Percentiles rank a stretch among this genome's conserved stretches.
These are phyloP conservation scores for Neofelis nebulosa DNA, from an alignment of 2,113 vertebrate genomes.

Conservation along the genomic window DNA sequence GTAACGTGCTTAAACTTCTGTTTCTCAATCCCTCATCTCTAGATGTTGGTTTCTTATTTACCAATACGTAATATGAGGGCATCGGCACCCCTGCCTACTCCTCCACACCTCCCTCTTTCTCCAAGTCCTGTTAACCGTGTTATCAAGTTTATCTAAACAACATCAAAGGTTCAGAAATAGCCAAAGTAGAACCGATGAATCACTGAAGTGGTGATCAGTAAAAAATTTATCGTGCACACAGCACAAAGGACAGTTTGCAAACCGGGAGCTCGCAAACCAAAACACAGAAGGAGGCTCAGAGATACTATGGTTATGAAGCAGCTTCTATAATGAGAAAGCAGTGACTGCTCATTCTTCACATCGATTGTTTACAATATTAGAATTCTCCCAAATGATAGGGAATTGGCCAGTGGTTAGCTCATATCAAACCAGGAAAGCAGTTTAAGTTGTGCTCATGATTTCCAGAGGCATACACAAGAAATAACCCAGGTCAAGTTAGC, in stretches of 20 bases:
- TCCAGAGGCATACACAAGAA: not conserved
- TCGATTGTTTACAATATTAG: not conserved
- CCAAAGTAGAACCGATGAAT: not conserved
- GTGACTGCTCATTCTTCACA: not conserved
- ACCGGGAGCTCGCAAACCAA: not conserved
- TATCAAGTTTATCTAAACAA: not conserved
- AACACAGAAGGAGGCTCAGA: not conserved
- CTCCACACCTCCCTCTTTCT: not conserved
- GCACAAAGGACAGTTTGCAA: not conserved
- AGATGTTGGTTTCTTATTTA: not conserved
- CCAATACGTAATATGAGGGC: not conserved
- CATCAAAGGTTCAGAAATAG: not conserved
- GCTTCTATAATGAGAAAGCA: not conserved
- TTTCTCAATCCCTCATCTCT: not conserved
- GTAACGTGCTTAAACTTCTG: not conserved
- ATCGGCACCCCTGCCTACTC: too few species aligned
- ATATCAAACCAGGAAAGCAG: not conserved
- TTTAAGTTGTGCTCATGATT: not conserved
- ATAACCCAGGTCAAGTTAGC: not conserved
- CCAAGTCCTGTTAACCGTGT: not conserved
- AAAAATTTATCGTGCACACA: not conserved
- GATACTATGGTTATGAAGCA: not conserved
- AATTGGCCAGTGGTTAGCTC: not conserved
- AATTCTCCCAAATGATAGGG: not conserved
- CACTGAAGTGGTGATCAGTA: not conserved